Conservation (phyloP, 2,113 vertebrate species). For the Sminthopsis crassicaudata region DNA sequence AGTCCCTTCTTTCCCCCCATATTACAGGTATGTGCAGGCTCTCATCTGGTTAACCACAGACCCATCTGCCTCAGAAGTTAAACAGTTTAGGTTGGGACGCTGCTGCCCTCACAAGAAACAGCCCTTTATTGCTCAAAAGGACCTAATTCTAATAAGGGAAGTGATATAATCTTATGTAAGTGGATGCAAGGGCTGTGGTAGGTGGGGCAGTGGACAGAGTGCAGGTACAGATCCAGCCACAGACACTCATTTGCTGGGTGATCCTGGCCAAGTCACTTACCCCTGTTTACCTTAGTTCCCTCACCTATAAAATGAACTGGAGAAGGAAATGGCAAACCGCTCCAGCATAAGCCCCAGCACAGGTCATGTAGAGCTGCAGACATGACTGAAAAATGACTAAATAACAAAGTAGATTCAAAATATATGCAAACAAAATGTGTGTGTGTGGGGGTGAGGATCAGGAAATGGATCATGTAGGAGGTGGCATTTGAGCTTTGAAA, state of each 20-base stretch:
- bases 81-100: too few species aligned
- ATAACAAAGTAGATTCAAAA: background rate
- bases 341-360: background rate
- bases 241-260: background rate
- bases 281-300: background rate
- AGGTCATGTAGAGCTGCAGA: background rate
- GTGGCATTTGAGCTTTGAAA: background rate
- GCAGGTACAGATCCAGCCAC: background rate
- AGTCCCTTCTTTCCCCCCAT: too few species aligned
- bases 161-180: background rate
- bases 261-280: background rate
- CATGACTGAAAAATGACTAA: background rate
- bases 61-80: too few species aligned
- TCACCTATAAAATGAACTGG: background rate
- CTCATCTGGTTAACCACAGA: too few species aligned
- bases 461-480: background rate
- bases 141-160: background rate
- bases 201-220: background rate
- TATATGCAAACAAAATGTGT: background rate
- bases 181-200: background rate
- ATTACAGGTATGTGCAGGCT: too few species aligned
- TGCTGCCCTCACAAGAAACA: background rate
- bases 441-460: background rate
- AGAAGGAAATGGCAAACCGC: background rate
- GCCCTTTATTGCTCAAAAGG: background rate